A percentile compares a stretch with the other conserved stretches of the same genome.
phyloP scores from a whole-genome alignment of 2,888 invertebrate species.

The Stenoptilia bipunctidactyla region DNA sequence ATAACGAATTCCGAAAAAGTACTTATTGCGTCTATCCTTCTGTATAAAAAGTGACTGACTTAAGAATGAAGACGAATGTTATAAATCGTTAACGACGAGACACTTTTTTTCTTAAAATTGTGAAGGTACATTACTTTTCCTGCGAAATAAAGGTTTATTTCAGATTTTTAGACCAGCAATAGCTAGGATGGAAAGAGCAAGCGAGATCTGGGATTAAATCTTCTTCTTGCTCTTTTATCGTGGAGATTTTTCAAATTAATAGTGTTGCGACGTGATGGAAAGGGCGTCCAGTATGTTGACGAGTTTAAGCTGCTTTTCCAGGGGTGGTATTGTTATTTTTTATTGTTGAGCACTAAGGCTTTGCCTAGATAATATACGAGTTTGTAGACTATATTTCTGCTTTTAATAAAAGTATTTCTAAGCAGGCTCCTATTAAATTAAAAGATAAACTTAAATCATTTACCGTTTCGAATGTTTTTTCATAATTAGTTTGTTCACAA shows the following conservation, averaged over 20 bases:
- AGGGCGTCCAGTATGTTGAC: conserved; percentile 28
- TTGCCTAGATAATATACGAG: too few relatives aligned
- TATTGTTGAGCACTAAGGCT: conserved; percentile 10
- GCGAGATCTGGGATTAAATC: not conserved
- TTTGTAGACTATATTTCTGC: too few relatives aligned
- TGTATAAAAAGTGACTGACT: conserved; percentile 9
- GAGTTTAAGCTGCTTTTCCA: conserved; percentile 41
- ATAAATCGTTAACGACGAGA: conserved; percentile 12
- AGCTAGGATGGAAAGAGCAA: not conserved
- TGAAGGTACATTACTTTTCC: not conserved
- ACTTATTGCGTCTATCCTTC: conserved; percentile 4
- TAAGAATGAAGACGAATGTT: conserved; percentile 5
- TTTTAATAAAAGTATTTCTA: too few relatives aligned
- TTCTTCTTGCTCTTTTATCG: not conserved
- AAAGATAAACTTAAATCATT: too few relatives aligned
- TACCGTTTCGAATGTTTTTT: too few relatives aligned
- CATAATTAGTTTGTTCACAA: too few relatives aligned
- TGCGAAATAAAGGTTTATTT: not conserved
- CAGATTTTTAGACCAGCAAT: not conserved
- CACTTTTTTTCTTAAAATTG: conserved; percentile 6
- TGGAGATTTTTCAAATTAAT: not conserved
- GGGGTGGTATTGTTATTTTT: conserved; percentile 33
- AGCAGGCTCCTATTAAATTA: too few relatives aligned
- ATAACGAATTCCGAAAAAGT: not conserved
- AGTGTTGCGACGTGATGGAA: not conserved